Evolutionary conservation across 2,888 invertebrate species (phyloP).

Genomic region (Peribatodes rhomboidaria): DNA sequence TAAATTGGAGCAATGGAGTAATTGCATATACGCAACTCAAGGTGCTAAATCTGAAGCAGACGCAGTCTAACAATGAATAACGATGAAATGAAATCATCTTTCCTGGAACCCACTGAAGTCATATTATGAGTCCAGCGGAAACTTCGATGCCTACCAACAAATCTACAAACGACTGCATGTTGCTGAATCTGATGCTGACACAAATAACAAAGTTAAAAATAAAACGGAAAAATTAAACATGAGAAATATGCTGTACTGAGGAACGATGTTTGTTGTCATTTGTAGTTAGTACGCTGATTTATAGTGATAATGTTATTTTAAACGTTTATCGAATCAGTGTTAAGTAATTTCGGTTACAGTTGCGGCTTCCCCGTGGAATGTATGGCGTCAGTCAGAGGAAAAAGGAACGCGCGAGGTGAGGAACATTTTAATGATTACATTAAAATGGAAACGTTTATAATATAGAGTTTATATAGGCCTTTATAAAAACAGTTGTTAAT

Average conservation of each 20-base stretch:
- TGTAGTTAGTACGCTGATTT: slow-evolving; percentile 34
- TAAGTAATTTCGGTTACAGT: slow-evolving; percentile 12
- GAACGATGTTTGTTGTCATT: slow-evolving; percentile 28
- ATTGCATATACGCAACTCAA: slow-evolving; percentile 25
- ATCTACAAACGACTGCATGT: slow-evolving; percentile 37
- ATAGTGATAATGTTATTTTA: slow-evolving; percentile 10
- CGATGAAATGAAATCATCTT: slow-evolving; percentile 48
- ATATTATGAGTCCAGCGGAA: slow-evolving; percentile 44
- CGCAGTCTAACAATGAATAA: slow-evolving; percentile 25
- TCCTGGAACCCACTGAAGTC: slow-evolving; percentile 49
- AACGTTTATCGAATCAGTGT: slow-evolving; percentile 15
- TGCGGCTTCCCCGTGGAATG: slow-evolving; percentile 26
- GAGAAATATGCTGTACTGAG: slow-evolving; percentile 48
- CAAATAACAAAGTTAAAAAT: slow-evolving; percentile 66
- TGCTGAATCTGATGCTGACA: slow-evolving; percentile 54
- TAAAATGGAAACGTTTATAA: too few species aligned
- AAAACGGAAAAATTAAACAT: slow-evolving; percentile 57
- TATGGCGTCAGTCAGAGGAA: slow-evolving; percentile 19
- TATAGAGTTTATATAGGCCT: too few species aligned
- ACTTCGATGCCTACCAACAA: slow-evolving; percentile 38
- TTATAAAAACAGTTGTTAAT: too few species aligned
- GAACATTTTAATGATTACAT: neutral
- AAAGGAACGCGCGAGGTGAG: neutral
- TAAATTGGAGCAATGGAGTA: slow-evolving; percentile 16
- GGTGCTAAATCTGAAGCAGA: slow-evolving; percentile 34